These are phyloP conservation scores for Glossosoma conforme DNA, from an alignment of 1,140 invertebrate genomes.

Conservation along the genomic window DNA sequence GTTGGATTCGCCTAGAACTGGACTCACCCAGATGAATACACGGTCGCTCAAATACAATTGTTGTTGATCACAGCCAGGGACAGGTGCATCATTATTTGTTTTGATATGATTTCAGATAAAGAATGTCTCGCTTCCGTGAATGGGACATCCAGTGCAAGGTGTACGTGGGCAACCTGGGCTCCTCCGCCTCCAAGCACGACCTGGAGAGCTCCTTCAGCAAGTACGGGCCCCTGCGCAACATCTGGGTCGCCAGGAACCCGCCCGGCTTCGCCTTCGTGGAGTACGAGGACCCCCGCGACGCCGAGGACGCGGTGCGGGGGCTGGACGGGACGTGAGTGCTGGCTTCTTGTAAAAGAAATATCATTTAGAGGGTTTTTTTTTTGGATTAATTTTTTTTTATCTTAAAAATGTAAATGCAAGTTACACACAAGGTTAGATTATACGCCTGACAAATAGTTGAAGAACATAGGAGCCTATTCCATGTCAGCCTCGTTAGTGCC, in stretches of 20 bases:
- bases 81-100: too few species aligned
- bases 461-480: not conserved
- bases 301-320: constrained; percentile 92
- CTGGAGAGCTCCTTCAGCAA: constrained; percentile 89
- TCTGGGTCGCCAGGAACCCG: constrained; percentile 94
- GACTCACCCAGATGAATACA: too few species aligned
- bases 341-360: not conserved
- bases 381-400: not conserved
- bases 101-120: too few species aligned
- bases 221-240: constrained; percentile 91
- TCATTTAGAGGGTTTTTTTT: not conserved
- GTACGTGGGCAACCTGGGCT: constrained; percentile 96
- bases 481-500: not conserved
- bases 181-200: constrained; percentile 86
- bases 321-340: constrained; percentile 87
- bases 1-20: too few species aligned
- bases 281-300: constrained; percentile 95
- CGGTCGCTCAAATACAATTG: too few species aligned
- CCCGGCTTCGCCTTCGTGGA: constrained; percentile 97
- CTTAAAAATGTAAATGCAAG: not conserved
- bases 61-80: too few species aligned
- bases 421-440: too few species aligned
- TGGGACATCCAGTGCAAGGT: constrained; percentile 96
- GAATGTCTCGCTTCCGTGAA: constrained; percentile 75
- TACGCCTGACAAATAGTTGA: too few species aligned